Percentiles rank a stretch among this genome's conserved stretches.
phyloP scores from a whole-genome alignment of 2,888 invertebrate genomes.

The Lacanobia wlatinum region DNA sequence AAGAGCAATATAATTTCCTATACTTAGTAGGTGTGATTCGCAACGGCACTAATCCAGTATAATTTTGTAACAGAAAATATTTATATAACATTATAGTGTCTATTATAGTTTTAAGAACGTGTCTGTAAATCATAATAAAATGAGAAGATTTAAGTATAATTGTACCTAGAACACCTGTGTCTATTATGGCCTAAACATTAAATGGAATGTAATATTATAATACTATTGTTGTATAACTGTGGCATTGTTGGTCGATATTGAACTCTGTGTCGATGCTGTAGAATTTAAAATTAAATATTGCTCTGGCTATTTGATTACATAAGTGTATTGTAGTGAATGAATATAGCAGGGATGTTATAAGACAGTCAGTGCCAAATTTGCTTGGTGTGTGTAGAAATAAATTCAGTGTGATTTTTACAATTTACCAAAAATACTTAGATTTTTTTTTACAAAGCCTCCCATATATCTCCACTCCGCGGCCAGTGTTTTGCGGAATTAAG shows the following conservation, averaged over 20 bases:
- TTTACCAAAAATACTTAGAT: not conserved
- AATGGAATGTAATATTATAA: conserved; percentile 13
- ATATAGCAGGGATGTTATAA: conserved; percentile 26
- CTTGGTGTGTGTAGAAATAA: not conserved
- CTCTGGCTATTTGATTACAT: not conserved
- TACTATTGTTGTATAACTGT: not conserved
- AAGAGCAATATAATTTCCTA: conserved; percentile 7
- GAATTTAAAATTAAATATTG: conserved; percentile 25
- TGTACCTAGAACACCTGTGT: not conserved
- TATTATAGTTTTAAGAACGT: conserved; percentile 18
- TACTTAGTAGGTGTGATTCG: conserved; percentile 2
- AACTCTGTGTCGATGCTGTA: conserved; percentile 25
- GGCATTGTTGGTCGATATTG: not conserved
- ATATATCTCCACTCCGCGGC: too few species aligned
- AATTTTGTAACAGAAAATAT: conserved; percentile 13
- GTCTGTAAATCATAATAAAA: conserved; percentile 8
- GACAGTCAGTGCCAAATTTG: conserved; percentile 22
- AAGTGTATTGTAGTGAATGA: conserved; percentile 8
- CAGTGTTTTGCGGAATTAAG: not conserved
- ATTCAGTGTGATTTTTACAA: not conserved
- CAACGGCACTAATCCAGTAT: conserved; percentile 37
- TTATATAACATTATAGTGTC: not conserved
- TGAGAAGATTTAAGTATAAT: not conserved
- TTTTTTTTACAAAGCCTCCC: not conserved
- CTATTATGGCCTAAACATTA: not conserved